phyloP scores from a whole-genome alignment of 2,888 invertebrate genomes.

The Sinotaia quadrata region DNA sequence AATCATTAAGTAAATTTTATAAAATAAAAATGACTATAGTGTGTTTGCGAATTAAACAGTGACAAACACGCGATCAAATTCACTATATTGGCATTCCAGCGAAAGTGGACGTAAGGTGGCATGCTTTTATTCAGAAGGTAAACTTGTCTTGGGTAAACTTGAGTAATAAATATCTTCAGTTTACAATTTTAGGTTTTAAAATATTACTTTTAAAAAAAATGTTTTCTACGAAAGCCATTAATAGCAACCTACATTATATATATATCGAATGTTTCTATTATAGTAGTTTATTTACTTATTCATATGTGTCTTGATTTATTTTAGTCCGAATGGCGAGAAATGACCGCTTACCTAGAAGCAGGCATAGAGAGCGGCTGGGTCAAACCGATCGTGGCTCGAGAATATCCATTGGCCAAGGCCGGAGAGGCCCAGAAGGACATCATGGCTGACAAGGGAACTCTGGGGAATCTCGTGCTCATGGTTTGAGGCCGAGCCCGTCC shows the following conservation, averaged over 20 bases:
- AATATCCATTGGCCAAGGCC: conserved; percentile 71
- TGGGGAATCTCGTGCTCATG: conserved; percentile 59
- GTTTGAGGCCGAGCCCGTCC: neutral
- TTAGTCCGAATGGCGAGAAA: conserved; percentile 72
- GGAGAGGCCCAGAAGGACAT: conserved; percentile 72
- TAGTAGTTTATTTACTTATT: neutral
- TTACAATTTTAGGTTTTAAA: neutral
- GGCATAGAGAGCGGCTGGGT: conserved; percentile 73
- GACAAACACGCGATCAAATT: no score
- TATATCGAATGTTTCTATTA: neutral
- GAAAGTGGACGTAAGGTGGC: no score
- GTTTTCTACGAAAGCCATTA: neutral
- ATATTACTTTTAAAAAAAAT: neutral
- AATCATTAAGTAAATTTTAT: no score
- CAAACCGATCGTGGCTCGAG: conserved; percentile 71
- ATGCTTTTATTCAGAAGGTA: no score
- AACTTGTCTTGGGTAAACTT: no score
- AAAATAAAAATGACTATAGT: no score
- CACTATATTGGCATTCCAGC: no score
- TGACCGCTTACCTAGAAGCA: conserved; percentile 66
- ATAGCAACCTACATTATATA: no score
- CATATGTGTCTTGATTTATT: conserved; percentile 34
- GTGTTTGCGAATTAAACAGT: no score
- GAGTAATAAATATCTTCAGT: neutral
- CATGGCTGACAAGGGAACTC: conserved; percentile 65